These are phyloP conservation scores for Carpatolechia fugitivella DNA, from an alignment of 2,888 invertebrate species.

Conservation along the genomic window DNA sequence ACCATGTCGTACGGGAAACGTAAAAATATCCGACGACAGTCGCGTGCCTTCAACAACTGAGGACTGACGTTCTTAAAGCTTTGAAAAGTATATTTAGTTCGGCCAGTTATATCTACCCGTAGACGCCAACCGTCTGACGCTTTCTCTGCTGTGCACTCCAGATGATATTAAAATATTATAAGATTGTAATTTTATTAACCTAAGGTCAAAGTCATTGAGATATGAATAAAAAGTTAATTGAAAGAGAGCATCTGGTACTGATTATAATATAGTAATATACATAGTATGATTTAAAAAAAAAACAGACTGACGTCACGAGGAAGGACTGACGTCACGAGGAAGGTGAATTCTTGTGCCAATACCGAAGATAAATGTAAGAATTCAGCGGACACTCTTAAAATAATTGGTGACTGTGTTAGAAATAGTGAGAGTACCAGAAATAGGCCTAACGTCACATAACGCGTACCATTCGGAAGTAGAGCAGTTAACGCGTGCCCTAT, in stretches of 20 bases:
- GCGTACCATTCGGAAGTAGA: slow-evolving; percentile 38
- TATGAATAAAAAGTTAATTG: neutral
- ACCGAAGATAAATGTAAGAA: slow-evolving; percentile 43
- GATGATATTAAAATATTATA: slow-evolving; percentile 5
- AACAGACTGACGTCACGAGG: too few relatives aligned
- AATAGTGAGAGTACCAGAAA: slow-evolving; percentile 59
- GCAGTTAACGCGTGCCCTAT: slow-evolving; percentile 46
- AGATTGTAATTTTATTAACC: slow-evolving; percentile 7
- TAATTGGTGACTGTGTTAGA: slow-evolving; percentile 67
- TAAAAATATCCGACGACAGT: slow-evolving; percentile 60
- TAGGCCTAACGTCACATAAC: slow-evolving; percentile 57
- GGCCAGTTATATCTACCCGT: slow-evolving; percentile 34
- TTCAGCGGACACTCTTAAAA: slow-evolving; percentile 60
- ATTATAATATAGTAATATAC: too few relatives aligned
- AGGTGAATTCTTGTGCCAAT: slow-evolving; percentile 37
- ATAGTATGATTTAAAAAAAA: too few relatives aligned
- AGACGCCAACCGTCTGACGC: slow-evolving; percentile 5
- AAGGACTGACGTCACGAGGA: slow-evolving; percentile 34
- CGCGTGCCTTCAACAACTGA: slow-evolving; percentile 68
- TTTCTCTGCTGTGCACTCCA: neutral
- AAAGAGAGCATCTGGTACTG: neutral
- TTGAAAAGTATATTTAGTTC: slow-evolving; percentile 66
- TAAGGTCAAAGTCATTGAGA: slow-evolving; percentile 6
- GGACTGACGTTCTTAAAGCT: slow-evolving; percentile 58
- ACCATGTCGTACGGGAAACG: slow-evolving; percentile 42